Conservation (phyloP, 2,888 invertebrate species). For the Drosophila falleni region DNA sequence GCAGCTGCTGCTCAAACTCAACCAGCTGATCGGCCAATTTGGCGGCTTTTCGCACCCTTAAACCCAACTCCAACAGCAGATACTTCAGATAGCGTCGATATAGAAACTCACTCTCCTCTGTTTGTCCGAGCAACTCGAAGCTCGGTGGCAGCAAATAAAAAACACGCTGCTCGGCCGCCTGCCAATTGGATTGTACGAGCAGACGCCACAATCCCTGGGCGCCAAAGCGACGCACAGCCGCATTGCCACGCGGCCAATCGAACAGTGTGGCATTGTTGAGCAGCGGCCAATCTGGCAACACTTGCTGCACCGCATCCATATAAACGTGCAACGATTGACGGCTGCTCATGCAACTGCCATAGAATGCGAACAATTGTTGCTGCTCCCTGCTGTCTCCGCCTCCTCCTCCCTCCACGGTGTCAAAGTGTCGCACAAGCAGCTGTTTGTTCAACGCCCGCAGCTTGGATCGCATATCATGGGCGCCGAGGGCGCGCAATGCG, state of each 20-base stretch:
- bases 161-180: constrained; percentile 74
- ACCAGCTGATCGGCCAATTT: constrained; percentile 74
- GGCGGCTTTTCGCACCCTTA: constrained; percentile 75
- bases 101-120: constrained; percentile 64
- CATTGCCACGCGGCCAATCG: constrained; percentile 76
- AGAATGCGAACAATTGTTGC: constrained; percentile 56
- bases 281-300: constrained; percentile 73
- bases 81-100: constrained; percentile 80
- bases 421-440: constrained; percentile 67
- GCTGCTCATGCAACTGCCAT: constrained; percentile 65
- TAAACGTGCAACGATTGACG: constrained; percentile 64
- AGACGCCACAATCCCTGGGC: constrained; percentile 75
- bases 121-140: constrained; percentile 72
- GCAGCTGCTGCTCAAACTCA: constrained; percentile 70
- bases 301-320: constrained; percentile 56
- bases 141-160: constrained; percentile 76
- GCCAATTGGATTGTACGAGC: constrained; percentile 82
- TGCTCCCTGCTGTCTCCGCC: neutral
- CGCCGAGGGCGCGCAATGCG: constrained; percentile 58
- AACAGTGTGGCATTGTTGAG: constrained; percentile 57
- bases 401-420: too few species aligned
- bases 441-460: constrained; percentile 72
- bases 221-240: constrained; percentile 75
- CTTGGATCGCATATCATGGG: constrained; percentile 68
- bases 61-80: constrained; percentile 76